phyloP scores from a whole-genome alignment of 2,113 vertebrate species.

The Dicrurus megarhynchus region DNA sequence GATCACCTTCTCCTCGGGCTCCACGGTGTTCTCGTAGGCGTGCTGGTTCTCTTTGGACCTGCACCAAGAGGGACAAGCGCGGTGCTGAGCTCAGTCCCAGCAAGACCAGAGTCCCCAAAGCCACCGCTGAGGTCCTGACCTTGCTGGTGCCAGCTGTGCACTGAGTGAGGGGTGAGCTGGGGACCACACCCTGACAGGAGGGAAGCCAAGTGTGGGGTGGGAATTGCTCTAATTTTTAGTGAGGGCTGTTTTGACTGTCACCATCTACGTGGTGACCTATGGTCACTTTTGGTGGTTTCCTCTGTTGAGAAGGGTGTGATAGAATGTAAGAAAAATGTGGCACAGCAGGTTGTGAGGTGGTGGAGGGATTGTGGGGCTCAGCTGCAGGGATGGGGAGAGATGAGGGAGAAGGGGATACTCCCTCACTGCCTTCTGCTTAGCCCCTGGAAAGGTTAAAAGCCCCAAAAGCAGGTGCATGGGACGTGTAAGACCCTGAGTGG shows the following conservation, averaged over 20 bases:
- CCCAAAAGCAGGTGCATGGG: neutral
- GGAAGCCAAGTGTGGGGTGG: rapidly evolving
- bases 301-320: neutral
- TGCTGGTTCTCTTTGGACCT: constrained; percentile 69
- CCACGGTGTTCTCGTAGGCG: constrained; percentile 47
- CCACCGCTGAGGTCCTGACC: rapidly evolving
- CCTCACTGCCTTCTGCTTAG: neutral
- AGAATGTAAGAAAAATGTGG: neutral
- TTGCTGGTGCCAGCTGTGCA: neutral
- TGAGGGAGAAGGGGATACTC: neutral
- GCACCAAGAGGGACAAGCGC: neutral
- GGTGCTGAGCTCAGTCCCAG: neutral
- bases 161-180: neutral
- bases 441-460: neutral
- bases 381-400: neutral
- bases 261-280: rapidly evolving
- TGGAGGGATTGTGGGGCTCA: neutral
- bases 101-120: neutral
- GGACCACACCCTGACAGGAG: neutral
- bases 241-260: neutral
- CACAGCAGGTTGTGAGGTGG: neutral
- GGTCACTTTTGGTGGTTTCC: neutral
- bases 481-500: rapidly evolving
- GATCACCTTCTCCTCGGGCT: constrained; percentile 46
- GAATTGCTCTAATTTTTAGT: neutral